Evolutionary conservation across 2,797 vertebrate species (phyloP), one percentile per base, ranked within the genome.

Genomic region (Nannoperca obscura): DNA sequence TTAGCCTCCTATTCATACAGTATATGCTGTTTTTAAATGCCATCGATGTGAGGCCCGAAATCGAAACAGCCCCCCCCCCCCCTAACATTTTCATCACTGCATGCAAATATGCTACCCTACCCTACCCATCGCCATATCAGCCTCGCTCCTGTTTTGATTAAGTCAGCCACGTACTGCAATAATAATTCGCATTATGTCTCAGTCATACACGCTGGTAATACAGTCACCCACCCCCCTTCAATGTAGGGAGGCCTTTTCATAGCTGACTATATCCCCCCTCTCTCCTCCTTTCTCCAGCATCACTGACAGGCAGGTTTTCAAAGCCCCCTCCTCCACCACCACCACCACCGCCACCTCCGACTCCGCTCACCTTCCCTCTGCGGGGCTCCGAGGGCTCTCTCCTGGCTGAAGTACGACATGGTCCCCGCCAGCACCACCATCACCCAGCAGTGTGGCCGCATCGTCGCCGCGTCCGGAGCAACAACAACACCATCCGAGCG

Each of bases 331-430:
- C 20, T 4, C 34, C 72, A n/a, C 46, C 62, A 0, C 80, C 58
- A 3, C 68, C 69, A 49, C 86, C 61, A 50, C 83, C 87, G 2
- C 36, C 70, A 27, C 66, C 76, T 17, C 78, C 77, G 74, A n/a
- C 82, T 81, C 82, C 49, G 63, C 95, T 95, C 94, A 96, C 95
- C 95, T 94, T 96, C 95, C 87, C 94, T 94, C 94, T 96, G 95
- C 94, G 96, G 96, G 83, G 96, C 96, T 94, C 95, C 96, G 72
- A 96, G 94, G 52, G 95, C 96, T 95, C 95, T 95, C 91, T 96
- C 96, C 80, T 96, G 96, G 94, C 94, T 95, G 90, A 96, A 93
- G 94, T 95, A 96, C 86, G 95, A 96, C 96, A 96, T 95, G 89
- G 93, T 94, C 92, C 93, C 95, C 92, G 94, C 95, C 88, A 96